These are phyloP conservation scores for Herpailurus yagouaroundi DNA, from an alignment of 2,113 vertebrate genomes.

Conservation along the genomic window DNA sequence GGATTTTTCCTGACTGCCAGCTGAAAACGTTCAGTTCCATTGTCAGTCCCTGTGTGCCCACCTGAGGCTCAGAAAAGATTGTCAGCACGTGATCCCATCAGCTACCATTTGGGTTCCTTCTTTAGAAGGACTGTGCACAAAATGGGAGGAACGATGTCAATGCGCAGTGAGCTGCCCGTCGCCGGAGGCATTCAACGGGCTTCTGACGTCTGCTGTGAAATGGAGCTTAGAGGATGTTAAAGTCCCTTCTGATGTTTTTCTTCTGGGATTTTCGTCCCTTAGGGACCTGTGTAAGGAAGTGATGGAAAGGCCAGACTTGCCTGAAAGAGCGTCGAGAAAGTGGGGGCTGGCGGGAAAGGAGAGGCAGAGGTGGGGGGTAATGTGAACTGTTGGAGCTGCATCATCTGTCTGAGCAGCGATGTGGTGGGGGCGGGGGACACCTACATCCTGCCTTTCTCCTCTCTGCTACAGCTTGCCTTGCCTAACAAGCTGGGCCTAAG, in stretches of 20 bases:
- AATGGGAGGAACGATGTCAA: not conserved
- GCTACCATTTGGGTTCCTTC: not conserved
- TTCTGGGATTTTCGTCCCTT: not conserved
- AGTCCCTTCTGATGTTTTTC: not conserved
- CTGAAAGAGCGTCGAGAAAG: not conserved
- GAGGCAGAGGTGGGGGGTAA: not conserved
- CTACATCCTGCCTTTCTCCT: not conserved
- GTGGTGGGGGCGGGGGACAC: not conserved
- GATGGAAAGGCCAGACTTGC: not conserved
- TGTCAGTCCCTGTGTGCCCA: not conserved
- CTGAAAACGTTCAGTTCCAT: not conserved
- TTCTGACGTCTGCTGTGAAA: not conserved
- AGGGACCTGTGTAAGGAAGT: not conserved
- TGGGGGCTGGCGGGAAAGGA: not conserved
- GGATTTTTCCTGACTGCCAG: not conserved
- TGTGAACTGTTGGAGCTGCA: not conserved
- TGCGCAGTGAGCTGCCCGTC: not conserved
- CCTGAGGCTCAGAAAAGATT: not conserved
- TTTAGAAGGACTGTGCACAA: not conserved
- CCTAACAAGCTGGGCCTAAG: not conserved
- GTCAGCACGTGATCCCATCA: not conserved
- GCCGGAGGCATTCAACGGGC: not conserved
- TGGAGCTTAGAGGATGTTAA: slow-evolving; percentile 1
- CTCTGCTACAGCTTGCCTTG: not conserved
- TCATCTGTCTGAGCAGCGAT: not conserved